phyloP scores from a whole-genome alignment of 1,140 invertebrate species.

The Gonioctena quinquepunctata region DNA sequence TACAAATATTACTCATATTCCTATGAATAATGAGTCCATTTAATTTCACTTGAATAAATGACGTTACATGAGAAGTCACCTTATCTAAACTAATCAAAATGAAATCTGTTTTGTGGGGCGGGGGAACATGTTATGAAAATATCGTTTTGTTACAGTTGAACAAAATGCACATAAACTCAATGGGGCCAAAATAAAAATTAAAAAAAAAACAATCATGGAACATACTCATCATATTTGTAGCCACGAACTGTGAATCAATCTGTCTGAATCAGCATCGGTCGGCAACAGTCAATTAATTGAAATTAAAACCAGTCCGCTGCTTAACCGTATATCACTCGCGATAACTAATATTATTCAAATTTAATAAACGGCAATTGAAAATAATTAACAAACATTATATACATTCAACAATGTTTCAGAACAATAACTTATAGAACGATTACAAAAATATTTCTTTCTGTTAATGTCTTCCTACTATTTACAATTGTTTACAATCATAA shows the following conservation, averaged over 20 bases:
- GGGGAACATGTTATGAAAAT: too few relatives aligned
- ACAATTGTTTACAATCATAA: background rate
- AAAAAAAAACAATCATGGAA: slow-evolving; percentile 49
- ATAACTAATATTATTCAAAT: background rate
- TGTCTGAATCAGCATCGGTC: background rate
- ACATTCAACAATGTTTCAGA: background rate
- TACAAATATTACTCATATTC: background rate
- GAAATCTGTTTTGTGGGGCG: background rate
- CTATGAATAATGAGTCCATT: background rate
- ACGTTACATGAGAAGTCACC: background rate
- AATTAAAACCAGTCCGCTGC: background rate
- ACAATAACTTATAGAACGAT: background rate
- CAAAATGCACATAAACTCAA: too few relatives aligned
- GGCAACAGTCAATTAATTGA: slow-evolving; percentile 2
- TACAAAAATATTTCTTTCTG: background rate
- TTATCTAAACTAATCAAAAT: background rate
- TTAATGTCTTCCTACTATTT: background rate
- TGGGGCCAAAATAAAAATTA: too few relatives aligned
- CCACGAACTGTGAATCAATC: slow-evolving; percentile 14
- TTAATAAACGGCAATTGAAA: background rate
- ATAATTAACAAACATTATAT: background rate
- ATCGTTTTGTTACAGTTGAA: too few relatives aligned
- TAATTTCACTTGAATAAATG: background rate
- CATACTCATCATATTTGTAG: slow-evolving; percentile 46
- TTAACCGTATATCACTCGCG: background rate